Percentiles rank a stretch among this genome's conserved stretches.
Conservation (phyloP, 92 coral and sea anemone genomes). For the Umimayanthus chanpuru region DNA sequence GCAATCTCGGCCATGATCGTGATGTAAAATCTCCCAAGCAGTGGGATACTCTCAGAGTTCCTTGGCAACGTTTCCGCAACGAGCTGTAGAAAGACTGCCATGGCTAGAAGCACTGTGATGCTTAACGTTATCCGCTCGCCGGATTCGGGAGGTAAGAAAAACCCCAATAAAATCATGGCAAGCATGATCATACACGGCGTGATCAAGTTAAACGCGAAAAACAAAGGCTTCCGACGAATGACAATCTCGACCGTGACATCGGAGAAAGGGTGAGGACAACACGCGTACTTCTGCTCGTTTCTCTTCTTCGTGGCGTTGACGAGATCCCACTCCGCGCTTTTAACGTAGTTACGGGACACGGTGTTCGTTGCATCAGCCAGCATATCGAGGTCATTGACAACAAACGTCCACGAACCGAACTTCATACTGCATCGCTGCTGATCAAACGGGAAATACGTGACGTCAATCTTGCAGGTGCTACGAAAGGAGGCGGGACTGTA, state of each 20-base stretch:
- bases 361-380: constrained; percentile 58
- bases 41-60: constrained; percentile 83
- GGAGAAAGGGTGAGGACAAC: constrained; percentile 75
- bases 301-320: constrained; percentile 59
- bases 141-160: constrained; percentile 92
- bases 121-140: constrained; percentile 90
- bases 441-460: constrained; percentile 88
- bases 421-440: constrained; percentile 87
- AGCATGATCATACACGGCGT: constrained; percentile 87
- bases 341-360: constrained; percentile 65
- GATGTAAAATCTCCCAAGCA: constrained; percentile 84
- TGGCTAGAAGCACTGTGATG: constrained; percentile 88
- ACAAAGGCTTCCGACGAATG: constrained; percentile 83
- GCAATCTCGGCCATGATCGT: constrained; percentile 90
- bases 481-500: constrained; percentile 83
- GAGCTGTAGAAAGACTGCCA: constrained; percentile 91
- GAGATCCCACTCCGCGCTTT: constrained; percentile 89
- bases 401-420: constrained; percentile 93
- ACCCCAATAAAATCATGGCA: constrained; percentile 82
- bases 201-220: constrained; percentile 82
- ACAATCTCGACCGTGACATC: constrained; percentile 71
- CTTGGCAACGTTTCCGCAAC: constrained; percentile 86
- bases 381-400: constrained; percentile 72
- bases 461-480: constrained; percentile 88
- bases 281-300: constrained; percentile 58